Conservation (phyloP, 2,888 invertebrate genomes). For the Nemotelus pantherinus region DNA sequence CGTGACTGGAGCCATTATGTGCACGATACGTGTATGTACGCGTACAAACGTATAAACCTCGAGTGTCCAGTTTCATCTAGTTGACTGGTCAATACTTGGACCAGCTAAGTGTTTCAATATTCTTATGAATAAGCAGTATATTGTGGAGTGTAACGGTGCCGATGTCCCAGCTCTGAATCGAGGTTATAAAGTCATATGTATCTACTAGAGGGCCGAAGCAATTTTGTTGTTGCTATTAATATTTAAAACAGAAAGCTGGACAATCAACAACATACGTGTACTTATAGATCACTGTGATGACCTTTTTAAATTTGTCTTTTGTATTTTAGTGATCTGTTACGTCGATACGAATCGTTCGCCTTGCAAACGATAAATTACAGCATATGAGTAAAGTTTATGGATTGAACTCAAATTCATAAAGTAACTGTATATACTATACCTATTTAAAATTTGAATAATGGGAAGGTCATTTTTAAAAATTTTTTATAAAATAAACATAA, state of each 20-base stretch:
- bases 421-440: too few species aligned
- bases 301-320: conserved; percentile 24
- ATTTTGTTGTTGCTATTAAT: not conserved
- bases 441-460: too few species aligned
- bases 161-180: not conserved
- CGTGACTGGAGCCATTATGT: conserved; percentile 20
- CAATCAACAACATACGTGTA: not conserved
- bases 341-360: too few species aligned
- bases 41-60: not conserved
- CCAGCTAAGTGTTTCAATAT: not conserved
- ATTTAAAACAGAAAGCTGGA: conserved; percentile 8
- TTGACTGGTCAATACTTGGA: not conserved
- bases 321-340: not conserved
- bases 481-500: too few species aligned
- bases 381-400: too few species aligned
- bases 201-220: not conserved
- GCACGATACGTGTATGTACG: not conserved
- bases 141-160: not conserved
- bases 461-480: too few species aligned
- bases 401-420: too few species aligned
- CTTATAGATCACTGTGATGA: conserved; percentile 16
- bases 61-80: conserved; percentile 5
- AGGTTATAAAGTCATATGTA: conserved; percentile 17
- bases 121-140: not conserved
- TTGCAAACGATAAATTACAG: too few species aligned